phyloP scores from a whole-genome alignment of 2,797 vertebrate species.

The Poecilia picta region DNA sequence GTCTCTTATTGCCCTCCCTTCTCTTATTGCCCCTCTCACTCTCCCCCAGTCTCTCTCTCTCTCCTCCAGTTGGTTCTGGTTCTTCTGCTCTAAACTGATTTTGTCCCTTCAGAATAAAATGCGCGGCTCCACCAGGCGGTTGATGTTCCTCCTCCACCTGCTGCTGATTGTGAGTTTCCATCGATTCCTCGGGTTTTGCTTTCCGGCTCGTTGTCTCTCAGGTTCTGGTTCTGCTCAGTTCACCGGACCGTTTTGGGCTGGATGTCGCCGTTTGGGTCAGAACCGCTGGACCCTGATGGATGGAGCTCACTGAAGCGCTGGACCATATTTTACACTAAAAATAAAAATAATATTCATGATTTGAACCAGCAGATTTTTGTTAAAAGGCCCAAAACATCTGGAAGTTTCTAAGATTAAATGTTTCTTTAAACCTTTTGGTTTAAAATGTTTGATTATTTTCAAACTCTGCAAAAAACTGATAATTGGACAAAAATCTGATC shows the following conservation, averaged over 20 bases:
- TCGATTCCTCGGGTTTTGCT: constrained; percentile 16
- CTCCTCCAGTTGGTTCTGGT: too few species aligned
- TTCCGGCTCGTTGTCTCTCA: constrained; percentile 3
- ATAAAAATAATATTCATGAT: neutral
- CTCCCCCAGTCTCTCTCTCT: too few species aligned
- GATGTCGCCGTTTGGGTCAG: constrained; percentile 37
- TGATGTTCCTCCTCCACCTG: constrained; percentile 90
- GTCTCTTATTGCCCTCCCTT: too few species aligned
- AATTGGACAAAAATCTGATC: too few species aligned
- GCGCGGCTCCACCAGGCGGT: constrained; percentile 88
- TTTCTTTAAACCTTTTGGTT: too few species aligned
- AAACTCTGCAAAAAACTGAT: too few species aligned
- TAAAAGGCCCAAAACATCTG: neutral
- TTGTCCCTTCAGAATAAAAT: constrained; percentile 80
- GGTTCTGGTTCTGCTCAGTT: constrained; percentile 25
- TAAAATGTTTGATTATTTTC: too few species aligned
- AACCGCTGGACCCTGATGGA: constrained; percentile 21
- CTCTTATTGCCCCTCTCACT: too few species aligned
- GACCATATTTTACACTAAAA: neutral
- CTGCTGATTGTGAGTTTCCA: constrained; percentile 90
- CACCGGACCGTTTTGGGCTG: constrained; percentile 66
- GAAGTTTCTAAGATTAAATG: neutral
- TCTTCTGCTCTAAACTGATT: neutral
- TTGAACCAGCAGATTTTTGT: neutral
- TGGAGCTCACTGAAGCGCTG: too few species aligned